Percentiles rank a stretch among this genome's conserved stretches.
Conservation (phyloP, 2,797 vertebrate genomes). For the Macropus fuliginosus region DNA sequence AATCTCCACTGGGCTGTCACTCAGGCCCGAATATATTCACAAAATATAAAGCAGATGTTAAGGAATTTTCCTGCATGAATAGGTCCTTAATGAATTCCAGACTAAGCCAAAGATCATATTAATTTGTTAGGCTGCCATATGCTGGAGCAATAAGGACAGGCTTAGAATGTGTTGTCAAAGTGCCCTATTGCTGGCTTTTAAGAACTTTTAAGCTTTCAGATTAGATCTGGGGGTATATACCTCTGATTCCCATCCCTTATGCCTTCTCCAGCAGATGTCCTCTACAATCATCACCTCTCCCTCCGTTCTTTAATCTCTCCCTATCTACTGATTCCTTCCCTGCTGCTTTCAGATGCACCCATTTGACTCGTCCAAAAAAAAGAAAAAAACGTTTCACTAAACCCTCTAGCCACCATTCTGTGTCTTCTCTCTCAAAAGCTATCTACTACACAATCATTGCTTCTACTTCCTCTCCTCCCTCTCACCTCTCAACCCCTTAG, state of each 20-base stretch:
- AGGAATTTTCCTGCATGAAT: not conserved
- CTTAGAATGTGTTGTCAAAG: not conserved
- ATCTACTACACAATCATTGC: not conserved
- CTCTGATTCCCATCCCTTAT: not conserved
- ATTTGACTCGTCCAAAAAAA: not conserved
- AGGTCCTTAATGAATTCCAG: not conserved
- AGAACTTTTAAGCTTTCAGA: not conserved
- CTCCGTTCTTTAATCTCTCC: not conserved
- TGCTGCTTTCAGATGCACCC: not conserved
- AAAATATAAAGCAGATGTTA: not conserved
- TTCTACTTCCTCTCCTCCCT: not conserved
- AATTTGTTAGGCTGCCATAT: not conserved
- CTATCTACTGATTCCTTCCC: not conserved
- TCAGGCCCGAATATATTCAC: not conserved
- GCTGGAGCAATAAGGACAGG: not conserved
- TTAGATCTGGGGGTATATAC: not conserved
- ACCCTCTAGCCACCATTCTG: not conserved
- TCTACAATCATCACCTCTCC: not conserved
- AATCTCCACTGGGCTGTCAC: not conserved
- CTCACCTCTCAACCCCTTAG: not conserved
- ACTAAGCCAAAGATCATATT: not conserved
- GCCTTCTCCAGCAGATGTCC: not conserved
- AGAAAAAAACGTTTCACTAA: not conserved
- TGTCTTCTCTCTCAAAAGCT: not conserved
- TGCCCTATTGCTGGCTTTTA: not conserved